Conservation (phyloP, 2,113 vertebrate species). For the Turdus rufiventris region DNA sequence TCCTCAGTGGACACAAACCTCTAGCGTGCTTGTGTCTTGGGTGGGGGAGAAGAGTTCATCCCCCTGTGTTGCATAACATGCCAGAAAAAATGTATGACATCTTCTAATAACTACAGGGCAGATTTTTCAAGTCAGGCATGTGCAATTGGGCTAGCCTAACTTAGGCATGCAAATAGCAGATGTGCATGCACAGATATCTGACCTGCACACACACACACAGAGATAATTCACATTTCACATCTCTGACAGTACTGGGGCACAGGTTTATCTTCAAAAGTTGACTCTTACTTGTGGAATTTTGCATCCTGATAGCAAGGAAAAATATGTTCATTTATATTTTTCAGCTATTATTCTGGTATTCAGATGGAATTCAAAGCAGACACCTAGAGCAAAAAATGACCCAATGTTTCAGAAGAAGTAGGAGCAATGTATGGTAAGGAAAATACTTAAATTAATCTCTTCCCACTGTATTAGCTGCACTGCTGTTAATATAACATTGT, state of each 20-base stretch:
- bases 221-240: neutral
- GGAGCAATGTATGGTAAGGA: neutral
- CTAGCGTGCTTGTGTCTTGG: neutral
- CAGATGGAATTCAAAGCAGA: neutral
- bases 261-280: neutral
- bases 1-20: neutral
- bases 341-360: neutral
- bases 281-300: neutral
- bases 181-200: neutral
- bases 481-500: neutral
- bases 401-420: neutral
- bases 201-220: neutral
- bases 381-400: neutral
- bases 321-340: neutral
- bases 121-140: constrained; percentile 30
- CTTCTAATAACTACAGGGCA: constrained; percentile 1
- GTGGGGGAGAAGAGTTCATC: neutral
- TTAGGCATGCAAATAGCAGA: neutral
- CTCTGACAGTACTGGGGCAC: neutral
- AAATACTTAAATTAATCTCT: neutral
- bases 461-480: neutral
- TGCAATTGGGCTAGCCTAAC: neutral
- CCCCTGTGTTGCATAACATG: accelerated
- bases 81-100: neutral
- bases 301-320: neutral